phyloP scores from a whole-genome alignment of 2,113 vertebrate genomes.

The Hemiprocne comata region DNA sequence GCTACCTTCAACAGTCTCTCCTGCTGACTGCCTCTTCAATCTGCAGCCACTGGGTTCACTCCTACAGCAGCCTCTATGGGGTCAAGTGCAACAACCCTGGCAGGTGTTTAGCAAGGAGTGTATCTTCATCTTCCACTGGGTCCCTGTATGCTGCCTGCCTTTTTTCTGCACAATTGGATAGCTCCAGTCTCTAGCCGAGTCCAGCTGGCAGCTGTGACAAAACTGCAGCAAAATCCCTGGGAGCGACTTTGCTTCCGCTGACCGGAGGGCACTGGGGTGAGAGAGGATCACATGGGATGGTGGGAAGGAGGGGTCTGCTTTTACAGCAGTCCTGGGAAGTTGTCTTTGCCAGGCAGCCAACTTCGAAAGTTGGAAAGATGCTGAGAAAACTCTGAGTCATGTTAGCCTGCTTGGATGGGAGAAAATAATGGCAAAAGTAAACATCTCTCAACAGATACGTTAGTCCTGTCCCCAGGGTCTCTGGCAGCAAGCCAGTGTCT shows the following conservation, averaged over 20 bases:
- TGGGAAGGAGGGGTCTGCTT: slow-evolving; percentile 26
- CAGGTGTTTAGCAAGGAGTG: neutral
- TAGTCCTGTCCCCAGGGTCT: neutral
- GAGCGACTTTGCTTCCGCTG: neutral
- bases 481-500: neutral
- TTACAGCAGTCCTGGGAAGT: slow-evolving; percentile 36
- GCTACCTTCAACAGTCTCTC: neutral
- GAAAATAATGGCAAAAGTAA: slow-evolving; percentile 50
- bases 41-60: neutral
- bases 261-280: neutral
- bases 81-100: neutral
- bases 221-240: slow-evolving; percentile 11
- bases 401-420: slow-evolving; percentile 33
- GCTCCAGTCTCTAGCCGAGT: neutral
- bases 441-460: neutral
- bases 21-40: neutral
- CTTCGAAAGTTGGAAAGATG: neutral
- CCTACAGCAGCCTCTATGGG: neutral
- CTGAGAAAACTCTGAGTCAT: slow-evolving; percentile 47
- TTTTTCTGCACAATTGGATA: neutral
- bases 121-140: neutral
- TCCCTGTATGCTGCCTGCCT: neutral
- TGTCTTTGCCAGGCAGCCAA: slow-evolving; percentile 27
- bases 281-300: neutral
- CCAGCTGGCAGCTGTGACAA: neutral